Conservation (phyloP, 2,888 invertebrate genomes). For the Coelopa pilipes region DNA sequence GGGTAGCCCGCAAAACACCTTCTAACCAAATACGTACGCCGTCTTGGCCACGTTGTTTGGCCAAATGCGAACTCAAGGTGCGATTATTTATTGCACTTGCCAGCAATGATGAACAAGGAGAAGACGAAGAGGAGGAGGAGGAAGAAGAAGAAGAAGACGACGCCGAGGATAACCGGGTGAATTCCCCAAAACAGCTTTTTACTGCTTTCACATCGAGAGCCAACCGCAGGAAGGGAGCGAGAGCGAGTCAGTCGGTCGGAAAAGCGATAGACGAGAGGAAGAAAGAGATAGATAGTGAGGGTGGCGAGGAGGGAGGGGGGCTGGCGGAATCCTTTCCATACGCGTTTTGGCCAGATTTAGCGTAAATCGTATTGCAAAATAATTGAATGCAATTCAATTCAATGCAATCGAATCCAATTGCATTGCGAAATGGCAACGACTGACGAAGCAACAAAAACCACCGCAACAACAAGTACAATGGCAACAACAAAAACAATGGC, state of each 20-base stretch:
- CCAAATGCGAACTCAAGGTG: conserved; percentile 32
- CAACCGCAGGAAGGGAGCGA: not conserved
- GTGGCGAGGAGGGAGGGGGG: not conserved
- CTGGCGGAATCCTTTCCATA: conserved; percentile 12
- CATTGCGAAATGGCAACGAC: conserved; percentile 49
- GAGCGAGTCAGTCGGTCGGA: no score
- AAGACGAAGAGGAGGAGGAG: no score
- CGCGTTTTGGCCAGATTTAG: conserved; percentile 43
- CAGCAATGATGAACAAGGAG: not conserved
- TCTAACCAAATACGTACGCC: conserved; percentile 11
- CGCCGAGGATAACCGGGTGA: conserved; percentile 12
- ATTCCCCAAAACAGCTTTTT: conserved; percentile 34
- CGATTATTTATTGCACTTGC: conserved; percentile 33
- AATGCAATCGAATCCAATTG: conserved; percentile 46
- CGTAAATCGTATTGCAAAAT: conserved; percentile 51
- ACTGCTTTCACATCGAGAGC: conserved; percentile 33
- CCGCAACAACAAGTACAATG: conserved; percentile 19
- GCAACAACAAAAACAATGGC: conserved; percentile 34
- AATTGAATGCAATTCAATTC: conserved; percentile 44
- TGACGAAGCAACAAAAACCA: conserved; percentile 15
- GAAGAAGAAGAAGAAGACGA: no score
- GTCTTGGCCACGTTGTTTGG: not conserved
- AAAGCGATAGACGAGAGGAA: no score
- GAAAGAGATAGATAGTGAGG: no score
- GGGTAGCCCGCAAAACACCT: not conserved